These are phyloP conservation scores for Lomographa bimaculata DNA, from an alignment of 2,888 invertebrate genomes.

Conservation along the genomic window DNA sequence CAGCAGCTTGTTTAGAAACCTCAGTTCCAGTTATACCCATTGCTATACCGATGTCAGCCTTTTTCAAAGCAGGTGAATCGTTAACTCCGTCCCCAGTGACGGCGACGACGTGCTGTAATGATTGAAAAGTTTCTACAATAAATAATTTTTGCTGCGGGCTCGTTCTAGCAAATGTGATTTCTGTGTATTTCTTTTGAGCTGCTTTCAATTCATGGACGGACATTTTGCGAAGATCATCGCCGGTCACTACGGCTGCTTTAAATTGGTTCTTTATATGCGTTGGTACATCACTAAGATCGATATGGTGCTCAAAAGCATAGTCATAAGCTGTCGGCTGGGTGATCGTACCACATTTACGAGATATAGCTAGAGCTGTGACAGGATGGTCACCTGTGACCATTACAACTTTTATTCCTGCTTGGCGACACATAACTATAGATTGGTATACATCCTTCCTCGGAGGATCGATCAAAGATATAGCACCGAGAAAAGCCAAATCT, in stretches of 20 bases:
- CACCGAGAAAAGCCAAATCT: constrained; percentile 84
- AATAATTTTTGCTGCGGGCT: constrained; percentile 87
- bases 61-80: constrained; percentile 93
- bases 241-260: constrained; percentile 67
- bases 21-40: constrained; percentile 92
- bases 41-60: constrained; percentile 92
- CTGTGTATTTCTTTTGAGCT: constrained; percentile 83
- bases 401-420: constrained; percentile 88
- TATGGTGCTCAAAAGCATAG: constrained; percentile 85
- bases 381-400: constrained; percentile 91
- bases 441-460: constrained; percentile 86
- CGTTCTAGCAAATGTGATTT: constrained; percentile 90
- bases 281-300: constrained; percentile 79
- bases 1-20: constrained; percentile 94
- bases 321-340: constrained; percentile 87
- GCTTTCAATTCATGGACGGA: constrained; percentile 78
- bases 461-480: constrained; percentile 89
- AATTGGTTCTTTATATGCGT: constrained; percentile 68
- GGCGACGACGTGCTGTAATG: constrained; percentile 90
- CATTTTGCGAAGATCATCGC: constrained; percentile 84
- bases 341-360: constrained; percentile 86
- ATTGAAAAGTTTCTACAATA: constrained; percentile 91
- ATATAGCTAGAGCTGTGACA: constrained; percentile 88
- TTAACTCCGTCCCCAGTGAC: constrained; percentile 96
- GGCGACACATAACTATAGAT: constrained; percentile 86